A percentile compares a stretch with the other conserved stretches of the same genome.
Evolutionary conservation across 2,113 vertebrate genomes (phyloP).

Genomic region (Synodontis membranacea): DNA sequence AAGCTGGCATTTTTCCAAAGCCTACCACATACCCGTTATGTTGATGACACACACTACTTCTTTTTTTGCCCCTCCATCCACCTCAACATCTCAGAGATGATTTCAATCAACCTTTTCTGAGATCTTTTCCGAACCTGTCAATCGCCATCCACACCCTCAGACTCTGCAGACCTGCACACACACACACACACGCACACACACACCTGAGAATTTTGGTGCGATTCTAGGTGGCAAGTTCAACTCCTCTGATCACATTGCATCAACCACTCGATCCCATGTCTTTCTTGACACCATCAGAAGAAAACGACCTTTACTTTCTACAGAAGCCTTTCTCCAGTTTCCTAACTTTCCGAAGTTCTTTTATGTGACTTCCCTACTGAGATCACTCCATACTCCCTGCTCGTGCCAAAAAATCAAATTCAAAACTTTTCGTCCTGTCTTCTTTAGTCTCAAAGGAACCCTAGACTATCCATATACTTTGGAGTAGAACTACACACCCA

Average conservation of each 20-base stretch:
- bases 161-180: too few species aligned
- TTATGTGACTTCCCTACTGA: neutral
- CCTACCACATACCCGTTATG: neutral
- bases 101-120: neutral
- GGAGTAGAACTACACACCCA: neutral
- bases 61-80: neutral
- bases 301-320: neutral
- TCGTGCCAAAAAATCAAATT: neutral
- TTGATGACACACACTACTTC: neutral
- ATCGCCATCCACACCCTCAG: neutral
- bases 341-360: constrained; percentile 9
- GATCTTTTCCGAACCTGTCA: neutral
- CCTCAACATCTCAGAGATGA: neutral
- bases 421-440: neutral
- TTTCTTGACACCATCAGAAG: neutral
- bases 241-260: neutral
- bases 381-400: neutral
- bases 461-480: neutral
- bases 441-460: neutral
- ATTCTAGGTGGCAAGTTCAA: neutral
- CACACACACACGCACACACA: neutral
- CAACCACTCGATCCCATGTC: neutral
- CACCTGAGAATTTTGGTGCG: neutral
- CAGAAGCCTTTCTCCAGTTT: neutral
- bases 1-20: neutral